Conservation (phyloP, 2,888 invertebrate species). For the Sipunculus nudus region DNA sequence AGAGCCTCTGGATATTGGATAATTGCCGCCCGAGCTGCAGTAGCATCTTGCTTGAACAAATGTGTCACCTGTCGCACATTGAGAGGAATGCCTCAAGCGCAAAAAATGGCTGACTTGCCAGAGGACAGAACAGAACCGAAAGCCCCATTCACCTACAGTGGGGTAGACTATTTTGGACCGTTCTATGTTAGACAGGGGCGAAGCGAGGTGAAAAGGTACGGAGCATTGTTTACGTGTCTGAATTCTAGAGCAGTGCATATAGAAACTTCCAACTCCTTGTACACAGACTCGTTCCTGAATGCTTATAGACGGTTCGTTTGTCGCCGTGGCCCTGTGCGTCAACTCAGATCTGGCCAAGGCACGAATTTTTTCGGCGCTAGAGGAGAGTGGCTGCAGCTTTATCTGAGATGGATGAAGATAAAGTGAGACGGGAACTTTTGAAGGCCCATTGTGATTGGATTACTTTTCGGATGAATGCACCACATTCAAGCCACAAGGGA, state of each 20-base stretch:
- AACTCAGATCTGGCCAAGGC: conserved; percentile 6
- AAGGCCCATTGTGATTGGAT: conserved; percentile 25
- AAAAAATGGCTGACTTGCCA: conserved; percentile 61
- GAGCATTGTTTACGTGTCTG: conserved; percentile 55
- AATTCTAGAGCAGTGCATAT: conserved; percentile 52
- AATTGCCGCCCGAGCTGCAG: no score
- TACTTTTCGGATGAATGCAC: conserved; percentile 36
- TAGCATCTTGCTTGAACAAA: no score
- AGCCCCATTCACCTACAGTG: conserved; percentile 46
- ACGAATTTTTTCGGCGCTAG: conserved; percentile 23
- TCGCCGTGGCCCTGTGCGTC: conserved; percentile 21
- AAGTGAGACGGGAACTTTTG: conserved; percentile 16
- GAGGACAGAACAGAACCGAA: conserved; percentile 41
- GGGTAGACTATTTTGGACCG: conserved; percentile 59
- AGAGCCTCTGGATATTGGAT: no score
- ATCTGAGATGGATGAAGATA: conserved; percentile 18
- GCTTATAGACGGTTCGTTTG: conserved; percentile 33
- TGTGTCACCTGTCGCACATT: no score
- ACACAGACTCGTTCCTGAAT: conserved; percentile 41
- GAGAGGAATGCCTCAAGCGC: no score
- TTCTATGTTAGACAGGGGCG: conserved; percentile 44
- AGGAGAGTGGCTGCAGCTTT: conserved; percentile 23
- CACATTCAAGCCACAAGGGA: conserved; percentile 43
- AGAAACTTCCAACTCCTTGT: conserved; percentile 38
- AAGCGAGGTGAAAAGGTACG: conserved; percentile 48